Conservation (phyloP, 53 echinoderm and acorn worm genomes). For the Crossaster papposus region DNA sequence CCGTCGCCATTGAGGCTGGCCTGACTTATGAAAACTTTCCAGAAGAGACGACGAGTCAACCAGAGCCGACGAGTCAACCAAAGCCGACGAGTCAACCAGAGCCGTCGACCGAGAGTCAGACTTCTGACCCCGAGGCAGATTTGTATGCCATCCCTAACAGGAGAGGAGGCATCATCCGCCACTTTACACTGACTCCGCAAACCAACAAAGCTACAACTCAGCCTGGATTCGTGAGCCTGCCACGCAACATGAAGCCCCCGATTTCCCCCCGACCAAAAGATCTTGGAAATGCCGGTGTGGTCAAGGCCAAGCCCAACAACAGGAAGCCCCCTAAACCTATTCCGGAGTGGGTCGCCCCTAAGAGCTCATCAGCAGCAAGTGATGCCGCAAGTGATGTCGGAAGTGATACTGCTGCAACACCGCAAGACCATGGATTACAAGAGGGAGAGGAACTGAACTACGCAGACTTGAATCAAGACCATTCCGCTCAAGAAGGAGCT, state of each 20-base stretch:
- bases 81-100: not conserved
- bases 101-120: too few species aligned
- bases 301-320: not conserved
- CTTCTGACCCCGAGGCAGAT: not conserved
- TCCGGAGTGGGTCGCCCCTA: not conserved
- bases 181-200: not conserved
- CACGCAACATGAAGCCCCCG: not conserved
- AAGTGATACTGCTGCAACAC: too few species aligned
- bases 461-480: not conserved
- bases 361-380: not conserved
- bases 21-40: constrained; percentile 2
- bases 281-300: not conserved
- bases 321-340: not conserved
- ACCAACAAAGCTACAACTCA: constrained; percentile 2
- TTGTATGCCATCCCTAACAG: not conserved
- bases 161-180: not conserved
- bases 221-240: not conserved
- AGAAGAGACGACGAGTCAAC: not conserved
- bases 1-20: not conserved
- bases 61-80: not conserved
- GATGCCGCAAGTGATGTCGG: not conserved
- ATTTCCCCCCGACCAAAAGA: not conserved
- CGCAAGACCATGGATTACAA: too few species aligned
- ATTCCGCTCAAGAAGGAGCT: not conserved
- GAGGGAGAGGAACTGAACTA: too few species aligned